Conservation (phyloP, 2,113 vertebrate genomes). For the Sprattus sprattus region DNA sequence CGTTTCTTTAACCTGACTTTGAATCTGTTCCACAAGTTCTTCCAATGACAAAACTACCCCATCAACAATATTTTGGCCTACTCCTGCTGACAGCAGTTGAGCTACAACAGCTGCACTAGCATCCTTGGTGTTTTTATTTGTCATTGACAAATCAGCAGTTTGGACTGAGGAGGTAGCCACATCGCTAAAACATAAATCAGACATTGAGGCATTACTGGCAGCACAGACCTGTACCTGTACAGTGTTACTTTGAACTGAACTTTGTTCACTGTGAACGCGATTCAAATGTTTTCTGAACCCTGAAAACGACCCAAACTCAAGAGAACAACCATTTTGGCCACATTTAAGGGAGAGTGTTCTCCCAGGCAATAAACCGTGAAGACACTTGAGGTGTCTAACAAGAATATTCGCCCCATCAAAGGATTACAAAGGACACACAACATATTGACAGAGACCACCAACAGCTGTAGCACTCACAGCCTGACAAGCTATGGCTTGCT, state of each 20-base stretch:
- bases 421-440: neutral
- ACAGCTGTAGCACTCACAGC: too few species aligned
- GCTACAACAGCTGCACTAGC: constrained; percentile 48
- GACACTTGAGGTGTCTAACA: constrained; percentile 28
- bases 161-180: too few species aligned
- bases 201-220: neutral
- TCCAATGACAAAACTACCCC: constrained; percentile 43
- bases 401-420: constrained; percentile 16
- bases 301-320: constrained; percentile 32
- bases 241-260: constrained; percentile 18
- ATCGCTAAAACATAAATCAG: constrained; percentile 11
- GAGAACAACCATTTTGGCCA: constrained; percentile 22
- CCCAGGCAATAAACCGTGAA: constrained; percentile 31
- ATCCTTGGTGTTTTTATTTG: constrained; percentile 36
- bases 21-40: constrained; percentile 39
- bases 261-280: constrained; percentile 21
- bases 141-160: constrained; percentile 1
- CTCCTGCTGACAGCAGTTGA: constrained; percentile 41
- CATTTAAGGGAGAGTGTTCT: constrained; percentile 29
- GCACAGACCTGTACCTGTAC: neutral
- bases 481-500: too few species aligned
- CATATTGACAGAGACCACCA: neutral
- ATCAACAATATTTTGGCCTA: constrained; percentile 37
- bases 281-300: constrained; percentile 27
- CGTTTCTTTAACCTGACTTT: constrained; percentile 39